Evolutionary conservation across 2,797 vertebrate genomes (phyloP).

Genomic region (Pterois miles): DNA sequence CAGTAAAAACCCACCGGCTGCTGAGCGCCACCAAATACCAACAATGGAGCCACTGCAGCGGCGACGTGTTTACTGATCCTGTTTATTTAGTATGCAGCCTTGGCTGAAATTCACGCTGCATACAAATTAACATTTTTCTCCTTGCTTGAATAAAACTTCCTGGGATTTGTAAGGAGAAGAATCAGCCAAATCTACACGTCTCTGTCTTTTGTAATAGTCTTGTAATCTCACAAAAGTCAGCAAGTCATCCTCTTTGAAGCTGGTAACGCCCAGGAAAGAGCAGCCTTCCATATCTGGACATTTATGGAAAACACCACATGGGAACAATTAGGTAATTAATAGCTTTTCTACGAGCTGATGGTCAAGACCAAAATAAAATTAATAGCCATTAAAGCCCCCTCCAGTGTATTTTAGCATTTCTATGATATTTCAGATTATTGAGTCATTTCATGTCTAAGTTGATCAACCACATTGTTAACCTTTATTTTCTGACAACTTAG

Average conservation of each 20-base stretch:
- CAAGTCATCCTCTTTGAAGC: neutral
- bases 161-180: neutral
- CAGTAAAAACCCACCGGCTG: slow-evolving; percentile 2
- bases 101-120: neutral
- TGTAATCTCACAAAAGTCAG: neutral
- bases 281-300: neutral
- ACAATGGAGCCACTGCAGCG: neutral
- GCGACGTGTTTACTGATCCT: neutral
- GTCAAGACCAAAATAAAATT: neutral
- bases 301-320: neutral
- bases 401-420: no score
- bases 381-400: neutral
- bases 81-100: neutral
- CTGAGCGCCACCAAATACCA: neutral
- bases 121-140: neutral
- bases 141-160: neutral
- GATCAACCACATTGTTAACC: no score
- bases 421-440: no score
- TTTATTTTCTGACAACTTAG: no score
- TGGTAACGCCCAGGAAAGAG: neutral
- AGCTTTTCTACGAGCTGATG: neutral
- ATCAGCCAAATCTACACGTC: neutral
- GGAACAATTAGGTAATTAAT: neutral
- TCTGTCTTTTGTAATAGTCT: neutral
- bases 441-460: no score